Evolutionary conservation across 2,797 vertebrate genomes (phyloP), one percentile per base, ranked within the genome.

Genomic region (Limnodromus scolopaceus): DNA sequence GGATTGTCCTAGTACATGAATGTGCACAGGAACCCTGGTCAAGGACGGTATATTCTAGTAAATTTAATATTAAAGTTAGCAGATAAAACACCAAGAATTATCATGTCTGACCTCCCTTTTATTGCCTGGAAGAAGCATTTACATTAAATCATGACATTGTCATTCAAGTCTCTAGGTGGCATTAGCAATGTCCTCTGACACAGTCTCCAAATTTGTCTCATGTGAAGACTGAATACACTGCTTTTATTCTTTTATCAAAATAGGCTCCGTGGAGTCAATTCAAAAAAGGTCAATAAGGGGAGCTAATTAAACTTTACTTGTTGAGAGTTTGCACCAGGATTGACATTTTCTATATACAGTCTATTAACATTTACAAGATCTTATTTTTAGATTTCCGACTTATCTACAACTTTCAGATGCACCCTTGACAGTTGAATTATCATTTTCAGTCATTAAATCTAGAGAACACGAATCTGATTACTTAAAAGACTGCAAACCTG

Each of bases 351-450:
- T 81, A 61, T 72, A 89, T 72, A 81, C 34, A 78, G 57, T 93
- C 58, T 95, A 88, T 88, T 93, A 96, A 93, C 89, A 95, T 95
- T 91, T 96, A 32, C 61, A 78, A 54, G 72, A 93, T 88, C 72
- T 92, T 92, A 78, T 75, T 93, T 95, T 96, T 80, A 83, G 89
- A 66, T 91, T 91, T 53, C 45, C 8, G 30, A 75, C 82, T 95
- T 87, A 53, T 16, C 82, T 91, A 10, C 84, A 92, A 76, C 79
- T 83, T 80, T 91, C 72, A 78, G 82, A 71, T 83, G 54, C 36
- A 89, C 75, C 84, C 86, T 69, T 89, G 88, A 77, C 61, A 90
- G 66, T 28, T 93, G 86, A 87, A 68, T 95, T 91, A 78, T 77
- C 51, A 58, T 89, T 94, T 91, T 68, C 53, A 87, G 43, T 85